A percentile compares a stretch with the other conserved stretches of the same genome.
Evolutionary conservation across 2,113 vertebrate genomes (phyloP).

Genomic region (Zosterops lateralis): DNA sequence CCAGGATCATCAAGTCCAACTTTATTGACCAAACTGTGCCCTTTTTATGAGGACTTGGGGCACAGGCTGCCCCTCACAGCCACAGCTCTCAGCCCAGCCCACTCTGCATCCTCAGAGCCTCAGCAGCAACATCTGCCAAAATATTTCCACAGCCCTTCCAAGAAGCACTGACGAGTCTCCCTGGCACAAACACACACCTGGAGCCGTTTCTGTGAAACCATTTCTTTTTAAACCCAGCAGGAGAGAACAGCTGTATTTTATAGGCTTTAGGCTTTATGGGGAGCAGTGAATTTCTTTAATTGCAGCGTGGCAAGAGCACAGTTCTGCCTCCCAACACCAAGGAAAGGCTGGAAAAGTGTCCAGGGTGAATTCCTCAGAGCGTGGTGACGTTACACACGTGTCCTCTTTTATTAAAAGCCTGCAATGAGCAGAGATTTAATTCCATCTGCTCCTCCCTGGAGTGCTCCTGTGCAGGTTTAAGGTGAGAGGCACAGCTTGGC

Average conservation of each 20-base stretch:
- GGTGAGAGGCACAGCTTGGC: background rate
- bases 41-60: rapidly evolving
- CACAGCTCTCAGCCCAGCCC: background rate
- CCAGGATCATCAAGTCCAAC: background rate
- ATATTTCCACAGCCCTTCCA: background rate
- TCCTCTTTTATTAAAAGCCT: background rate
- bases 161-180: background rate
- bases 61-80: background rate
- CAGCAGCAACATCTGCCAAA: slow-evolving; percentile 24
- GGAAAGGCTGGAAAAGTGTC: background rate
- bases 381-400: background rate
- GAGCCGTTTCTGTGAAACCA: background rate
- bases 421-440: background rate
- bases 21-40: background rate
- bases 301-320: background rate
- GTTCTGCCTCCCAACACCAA: background rate
- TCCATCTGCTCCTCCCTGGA: background rate
- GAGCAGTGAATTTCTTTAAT: background rate
- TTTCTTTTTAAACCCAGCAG: background rate
- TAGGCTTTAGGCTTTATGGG: background rate
- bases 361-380: background rate
- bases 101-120: background rate
- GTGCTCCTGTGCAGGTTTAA: background rate
- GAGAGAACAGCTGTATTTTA: slow-evolving; percentile 26
- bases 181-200: background rate